Percentiles rank a stretch among this genome's conserved stretches.
Evolutionary conservation across 2,888 invertebrate species (phyloP).

Genomic region (Drosophila nigritarsus): DNA sequence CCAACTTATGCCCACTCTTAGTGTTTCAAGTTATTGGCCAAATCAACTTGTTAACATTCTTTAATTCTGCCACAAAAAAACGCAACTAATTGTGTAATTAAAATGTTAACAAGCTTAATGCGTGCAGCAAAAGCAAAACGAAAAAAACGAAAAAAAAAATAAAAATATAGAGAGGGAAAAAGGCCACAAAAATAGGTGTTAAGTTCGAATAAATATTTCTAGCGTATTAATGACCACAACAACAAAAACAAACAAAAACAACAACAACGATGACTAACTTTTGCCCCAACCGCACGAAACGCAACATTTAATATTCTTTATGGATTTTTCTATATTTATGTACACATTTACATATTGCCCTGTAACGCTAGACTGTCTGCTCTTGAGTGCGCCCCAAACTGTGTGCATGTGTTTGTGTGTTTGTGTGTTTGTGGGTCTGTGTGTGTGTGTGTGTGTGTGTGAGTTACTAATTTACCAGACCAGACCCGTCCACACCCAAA

Average conservation of each 20-base stretch:
- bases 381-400: constrained; percentile 1
- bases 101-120: constrained; percentile 74
- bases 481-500: constrained; percentile 12
- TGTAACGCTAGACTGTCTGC: constrained; percentile 5
- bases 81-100: constrained; percentile 75
- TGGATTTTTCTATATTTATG: constrained; percentile 51
- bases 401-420: background rate
- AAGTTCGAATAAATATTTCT: constrained; percentile 67
- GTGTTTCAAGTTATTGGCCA: background rate
- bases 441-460: constrained; percentile 22
- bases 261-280: constrained; percentile 44
- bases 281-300: constrained; percentile 39
- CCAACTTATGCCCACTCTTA: background rate
- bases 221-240: constrained; percentile 54
- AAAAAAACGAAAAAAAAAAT: constrained; percentile 3
- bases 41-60: constrained; percentile 47
- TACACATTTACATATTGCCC: constrained; percentile 41
- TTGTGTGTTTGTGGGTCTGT: background rate
- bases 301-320: constrained; percentile 60
- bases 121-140: constrained; percentile 38
- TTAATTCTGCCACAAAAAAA: constrained; percentile 46
- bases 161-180: constrained; percentile 8
- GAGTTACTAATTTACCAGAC: constrained; percentile 33
- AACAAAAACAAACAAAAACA: constrained; percentile 7
- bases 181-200: constrained; percentile 61